A percentile compares a stretch with the other conserved stretches of the same genome.
phyloP scores from a whole-genome alignment of 2,113 vertebrate species.

The Brachirus orientalis region DNA sequence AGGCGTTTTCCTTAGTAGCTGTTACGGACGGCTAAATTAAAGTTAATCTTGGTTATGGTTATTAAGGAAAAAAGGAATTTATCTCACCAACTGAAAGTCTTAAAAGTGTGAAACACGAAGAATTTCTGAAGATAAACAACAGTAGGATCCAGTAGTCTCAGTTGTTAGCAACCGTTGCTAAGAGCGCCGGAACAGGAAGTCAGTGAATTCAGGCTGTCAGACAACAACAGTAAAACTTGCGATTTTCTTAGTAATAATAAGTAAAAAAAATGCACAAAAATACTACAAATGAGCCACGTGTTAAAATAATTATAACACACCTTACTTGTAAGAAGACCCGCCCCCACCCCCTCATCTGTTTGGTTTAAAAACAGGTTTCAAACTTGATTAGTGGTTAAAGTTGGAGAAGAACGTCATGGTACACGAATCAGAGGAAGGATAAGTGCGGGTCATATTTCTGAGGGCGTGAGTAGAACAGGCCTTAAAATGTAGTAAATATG shows the following conservation, averaged over 20 bases:
- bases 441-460: no score
- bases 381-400: no score
- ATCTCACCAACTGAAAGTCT: slow-evolving; percentile 23
- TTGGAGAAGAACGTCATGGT: no score
- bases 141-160: neutral
- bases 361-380: neutral
- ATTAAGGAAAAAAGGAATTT: no score
- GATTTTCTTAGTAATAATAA: neutral
- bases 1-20: no score
- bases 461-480: no score
- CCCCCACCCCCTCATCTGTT: neutral
- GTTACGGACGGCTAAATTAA: no score
- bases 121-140: neutral
- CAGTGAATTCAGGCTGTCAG: slow-evolving; percentile 14
- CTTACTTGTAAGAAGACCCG: neutral
- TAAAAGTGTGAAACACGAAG: neutral
- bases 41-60: no score
- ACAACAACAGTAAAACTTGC: neutral
- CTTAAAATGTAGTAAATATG: no score
- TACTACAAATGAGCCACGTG: neutral
- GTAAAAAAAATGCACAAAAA: neutral
- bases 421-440: no score
- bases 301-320: neutral
- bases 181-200: neutral
- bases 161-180: slow-evolving; percentile 85